A percentile compares a stretch with the other conserved stretches of the same genome.
Conservation (phyloP, 2,888 invertebrate genomes). For the Diaphora mendica region DNA sequence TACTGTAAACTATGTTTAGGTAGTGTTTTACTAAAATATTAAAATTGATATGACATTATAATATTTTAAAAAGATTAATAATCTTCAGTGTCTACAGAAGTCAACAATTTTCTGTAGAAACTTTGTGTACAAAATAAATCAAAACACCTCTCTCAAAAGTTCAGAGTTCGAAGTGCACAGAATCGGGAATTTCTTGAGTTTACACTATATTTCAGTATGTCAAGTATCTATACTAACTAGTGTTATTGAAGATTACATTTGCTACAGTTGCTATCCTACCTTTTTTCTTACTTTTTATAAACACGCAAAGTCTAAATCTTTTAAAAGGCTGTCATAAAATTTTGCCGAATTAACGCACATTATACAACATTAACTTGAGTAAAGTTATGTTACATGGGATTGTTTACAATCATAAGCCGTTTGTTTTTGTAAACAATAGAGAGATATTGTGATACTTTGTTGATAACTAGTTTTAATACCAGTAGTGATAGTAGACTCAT, state of each 20-base stretch:
- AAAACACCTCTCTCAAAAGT: too few species aligned
- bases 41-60: too few species aligned
- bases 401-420: not conserved
- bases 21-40: too few species aligned
- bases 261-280: not conserved
- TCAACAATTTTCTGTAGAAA: too few species aligned
- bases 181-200: not conserved
- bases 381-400: not conserved
- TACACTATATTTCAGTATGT: not conserved
- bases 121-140: too few species aligned
- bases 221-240: not conserved
- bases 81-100: too few species aligned
- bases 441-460: too few species aligned
- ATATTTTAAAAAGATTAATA: too few species aligned
- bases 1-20: too few species aligned
- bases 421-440: too few species aligned
- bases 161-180: not conserved
- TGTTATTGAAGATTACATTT: not conserved
- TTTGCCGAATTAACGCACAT: not conserved
- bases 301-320: not conserved
- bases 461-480: too few species aligned
- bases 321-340: not conserved
- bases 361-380: not conserved
- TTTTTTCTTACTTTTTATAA: not conserved
- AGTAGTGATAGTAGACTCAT: too few species aligned